Evolutionary conservation across 2,113 vertebrate species (phyloP).

Genomic region (Plecotus auritus): DNA sequence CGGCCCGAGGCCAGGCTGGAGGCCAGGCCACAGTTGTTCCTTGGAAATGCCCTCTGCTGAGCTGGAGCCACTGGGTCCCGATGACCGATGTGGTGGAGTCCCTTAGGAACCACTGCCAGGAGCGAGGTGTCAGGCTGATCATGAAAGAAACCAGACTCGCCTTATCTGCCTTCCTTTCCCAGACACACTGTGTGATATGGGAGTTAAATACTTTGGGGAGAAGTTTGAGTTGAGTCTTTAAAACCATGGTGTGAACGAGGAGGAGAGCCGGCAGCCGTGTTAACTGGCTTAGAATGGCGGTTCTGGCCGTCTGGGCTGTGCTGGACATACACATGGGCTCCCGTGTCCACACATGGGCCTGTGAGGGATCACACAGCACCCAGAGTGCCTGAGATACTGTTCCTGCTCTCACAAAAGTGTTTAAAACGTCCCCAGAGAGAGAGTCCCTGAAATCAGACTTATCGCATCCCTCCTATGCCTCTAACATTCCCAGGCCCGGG

Average conservation of each 20-base stretch:
- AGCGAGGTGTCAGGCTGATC: background rate
- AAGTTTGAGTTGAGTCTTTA: conserved; percentile 22
- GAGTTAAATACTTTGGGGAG: conserved; percentile 11
- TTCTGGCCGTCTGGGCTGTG: background rate
- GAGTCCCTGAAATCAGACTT: background rate
- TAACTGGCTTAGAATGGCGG: background rate
- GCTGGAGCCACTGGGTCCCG: background rate
- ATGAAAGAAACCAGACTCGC: conserved; percentile 68
- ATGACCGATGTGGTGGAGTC: background rate
- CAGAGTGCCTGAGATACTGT: background rate
- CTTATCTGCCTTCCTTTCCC: conserved; percentile 70
- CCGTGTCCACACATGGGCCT: accelerated
- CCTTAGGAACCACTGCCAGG: conserved; percentile 40
- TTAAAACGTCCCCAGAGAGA: background rate
- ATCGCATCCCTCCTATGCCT: background rate
- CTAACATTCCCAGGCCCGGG: background rate
- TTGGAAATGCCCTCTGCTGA: background rate
- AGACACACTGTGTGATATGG: conserved; percentile 59
- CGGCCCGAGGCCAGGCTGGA: conserved; percentile 18
- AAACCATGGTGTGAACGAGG: background rate
- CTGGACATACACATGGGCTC: background rate
- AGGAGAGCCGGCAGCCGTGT: background rate
- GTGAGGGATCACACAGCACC: background rate
- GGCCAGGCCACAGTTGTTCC: background rate
- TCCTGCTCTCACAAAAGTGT: background rate